A percentile compares a stretch with the other conserved stretches of the same genome.
Evolutionary conservation across 2,113 vertebrate species (phyloP).

Genomic region (Microcebus ravelobensis): DNA sequence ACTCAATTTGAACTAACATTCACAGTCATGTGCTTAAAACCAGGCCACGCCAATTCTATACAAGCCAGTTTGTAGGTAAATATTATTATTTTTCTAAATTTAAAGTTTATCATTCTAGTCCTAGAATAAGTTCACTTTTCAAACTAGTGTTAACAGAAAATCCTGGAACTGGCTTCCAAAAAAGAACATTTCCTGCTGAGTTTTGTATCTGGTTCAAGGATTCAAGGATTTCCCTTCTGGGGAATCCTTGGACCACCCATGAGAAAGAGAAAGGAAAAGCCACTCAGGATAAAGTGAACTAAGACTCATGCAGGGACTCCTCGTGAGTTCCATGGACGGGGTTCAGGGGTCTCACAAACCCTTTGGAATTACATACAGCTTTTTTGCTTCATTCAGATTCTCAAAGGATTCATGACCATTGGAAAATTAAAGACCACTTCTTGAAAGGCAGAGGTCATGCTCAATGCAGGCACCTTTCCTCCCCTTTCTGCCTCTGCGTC

Average conservation of each 20-base stretch:
- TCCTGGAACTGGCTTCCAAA: neutral
- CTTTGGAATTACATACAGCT: neutral
- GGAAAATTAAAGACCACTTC: neutral
- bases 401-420: neutral
- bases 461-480: neutral
- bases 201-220: neutral
- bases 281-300: neutral
- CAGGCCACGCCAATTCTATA: neutral
- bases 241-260: neutral
- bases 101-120: slow-evolving; percentile 34
- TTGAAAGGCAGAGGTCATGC: neutral
- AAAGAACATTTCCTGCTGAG: neutral
- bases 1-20: neutral
- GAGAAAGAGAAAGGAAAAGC: neutral
- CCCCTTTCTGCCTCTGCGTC: neutral
- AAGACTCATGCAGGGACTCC: neutral
- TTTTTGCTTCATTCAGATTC: neutral
- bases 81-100: neutral
- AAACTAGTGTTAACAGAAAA: slow-evolving; percentile 17
- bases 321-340: neutral
- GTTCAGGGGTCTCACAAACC: neutral
- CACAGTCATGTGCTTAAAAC: neutral
- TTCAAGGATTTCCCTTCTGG: slow-evolving; percentile 21
- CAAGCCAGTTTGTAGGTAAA: neutral
- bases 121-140: slow-evolving; percentile 13